Evolutionary conservation across 2,113 vertebrate species (phyloP).

Genomic region (Petaurus breviceps): DNA sequence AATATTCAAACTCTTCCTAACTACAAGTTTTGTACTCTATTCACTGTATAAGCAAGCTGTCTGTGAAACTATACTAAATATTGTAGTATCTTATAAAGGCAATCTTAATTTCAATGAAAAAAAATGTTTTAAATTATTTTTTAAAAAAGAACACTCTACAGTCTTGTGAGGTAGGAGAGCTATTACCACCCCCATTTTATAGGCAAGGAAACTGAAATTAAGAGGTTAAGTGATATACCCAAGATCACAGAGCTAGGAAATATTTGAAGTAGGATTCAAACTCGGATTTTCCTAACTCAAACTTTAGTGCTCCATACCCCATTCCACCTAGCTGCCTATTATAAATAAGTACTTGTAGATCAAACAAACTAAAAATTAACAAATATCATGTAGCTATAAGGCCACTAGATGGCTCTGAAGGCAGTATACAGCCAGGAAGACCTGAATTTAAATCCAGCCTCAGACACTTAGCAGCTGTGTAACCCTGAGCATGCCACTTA

Average conservation of each 20-base stretch:
- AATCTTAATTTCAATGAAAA: neutral
- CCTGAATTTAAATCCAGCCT: neutral
- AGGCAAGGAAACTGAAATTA: neutral
- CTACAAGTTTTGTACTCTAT: neutral
- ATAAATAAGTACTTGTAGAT: neutral
- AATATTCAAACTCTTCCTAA: neutral
- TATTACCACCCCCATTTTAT: neutral
- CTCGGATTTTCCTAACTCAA: neutral
- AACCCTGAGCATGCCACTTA: neutral
- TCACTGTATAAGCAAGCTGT: neutral
- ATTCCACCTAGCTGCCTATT: neutral
- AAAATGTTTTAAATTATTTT: neutral
- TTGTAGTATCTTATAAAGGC: neutral
- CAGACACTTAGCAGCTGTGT: neutral
- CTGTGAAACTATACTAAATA: neutral
- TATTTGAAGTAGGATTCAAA: neutral
- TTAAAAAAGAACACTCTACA: neutral
- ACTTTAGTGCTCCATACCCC: neutral
- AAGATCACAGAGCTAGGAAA: neutral
- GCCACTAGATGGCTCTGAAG: neutral
- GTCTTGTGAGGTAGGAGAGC: neutral
- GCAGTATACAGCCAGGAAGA: neutral
- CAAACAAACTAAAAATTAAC: neutral
- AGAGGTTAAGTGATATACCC: neutral
- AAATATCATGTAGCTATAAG: neutral